Percentiles rank a stretch among this genome's conserved stretches.
Conservation (phyloP, 2,113 vertebrate species). For the Oceanodroma tethys region DNA sequence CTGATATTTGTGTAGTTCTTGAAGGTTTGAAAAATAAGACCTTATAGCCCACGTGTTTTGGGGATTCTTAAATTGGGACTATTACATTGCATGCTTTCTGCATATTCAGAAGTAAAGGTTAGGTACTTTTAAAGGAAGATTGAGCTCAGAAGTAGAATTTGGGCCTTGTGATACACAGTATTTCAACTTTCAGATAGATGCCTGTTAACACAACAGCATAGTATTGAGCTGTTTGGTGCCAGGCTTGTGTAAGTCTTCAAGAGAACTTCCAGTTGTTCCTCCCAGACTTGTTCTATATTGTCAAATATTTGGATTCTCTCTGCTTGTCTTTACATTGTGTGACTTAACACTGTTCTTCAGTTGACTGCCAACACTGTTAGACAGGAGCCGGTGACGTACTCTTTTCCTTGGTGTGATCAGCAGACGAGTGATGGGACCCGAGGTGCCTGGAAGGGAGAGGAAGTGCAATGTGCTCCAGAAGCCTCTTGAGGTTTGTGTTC, state of each 20-base stretch:
- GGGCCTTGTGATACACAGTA: not conserved
- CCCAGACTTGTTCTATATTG: not conserved
- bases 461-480: not conserved
- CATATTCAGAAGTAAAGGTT: not conserved
- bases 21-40: not conserved
- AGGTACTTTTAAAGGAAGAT: not conserved
- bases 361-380: not conserved
- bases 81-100: not conserved
- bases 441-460: not conserved
- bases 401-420: no score
- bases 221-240: not conserved
- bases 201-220: not conserved
- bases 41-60: rapidly evolving
- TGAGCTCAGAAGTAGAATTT: not conserved
- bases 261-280: not conserved
- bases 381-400: not conserved
- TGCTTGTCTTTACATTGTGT: not conserved
- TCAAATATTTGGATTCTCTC: not conserved
- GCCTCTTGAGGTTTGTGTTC: not conserved
- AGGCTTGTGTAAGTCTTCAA: not conserved
- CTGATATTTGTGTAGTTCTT: not conserved
- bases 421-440: not conserved
- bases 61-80: not conserved
- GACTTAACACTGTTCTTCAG: not conserved
- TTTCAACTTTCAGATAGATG: not conserved